These are phyloP conservation scores for Euwallacea similis DNA, from an alignment of 1,140 invertebrate species.

Conservation along the genomic window DNA sequence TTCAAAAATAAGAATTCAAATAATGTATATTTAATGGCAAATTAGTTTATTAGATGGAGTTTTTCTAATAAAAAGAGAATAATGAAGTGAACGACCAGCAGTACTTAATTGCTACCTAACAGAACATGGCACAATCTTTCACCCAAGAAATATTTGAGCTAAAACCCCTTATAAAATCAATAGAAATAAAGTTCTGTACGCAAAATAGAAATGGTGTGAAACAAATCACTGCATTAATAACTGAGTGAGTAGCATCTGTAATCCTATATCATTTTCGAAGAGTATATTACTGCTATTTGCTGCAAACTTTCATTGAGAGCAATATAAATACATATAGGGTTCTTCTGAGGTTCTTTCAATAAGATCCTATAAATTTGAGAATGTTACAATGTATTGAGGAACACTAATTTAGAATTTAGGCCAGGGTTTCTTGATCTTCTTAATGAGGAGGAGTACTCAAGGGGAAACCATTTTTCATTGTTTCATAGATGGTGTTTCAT, in stretches of 20 bases:
- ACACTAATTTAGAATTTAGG: background rate
- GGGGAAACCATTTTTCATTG: no score
- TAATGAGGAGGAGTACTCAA: no score
- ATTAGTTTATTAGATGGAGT: no score
- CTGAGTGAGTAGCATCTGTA: constrained; percentile 43
- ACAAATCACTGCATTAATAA: constrained; percentile 52
- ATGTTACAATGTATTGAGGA: background rate
- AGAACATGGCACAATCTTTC: constrained; percentile 31
- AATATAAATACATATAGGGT: background rate
- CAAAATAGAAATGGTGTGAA: constrained; percentile 52
- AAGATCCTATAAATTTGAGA: background rate
- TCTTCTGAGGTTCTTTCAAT: background rate
- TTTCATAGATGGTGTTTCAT: no score
- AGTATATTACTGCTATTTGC: background rate
- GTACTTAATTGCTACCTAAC: background rate
- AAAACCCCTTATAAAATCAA: constrained; percentile 50
- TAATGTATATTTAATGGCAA: no score
- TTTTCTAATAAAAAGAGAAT: no score
- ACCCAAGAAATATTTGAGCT: constrained; percentile 50
- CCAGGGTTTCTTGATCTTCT: no score
- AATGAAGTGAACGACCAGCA: background rate
- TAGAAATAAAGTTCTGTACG: constrained; percentile 48
- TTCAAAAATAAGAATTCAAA: no score
- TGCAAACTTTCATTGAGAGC: no score
- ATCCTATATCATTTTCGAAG: background rate